Conservation (phyloP, 2,888 invertebrate genomes). For the Halocaridina rubra region DNA sequence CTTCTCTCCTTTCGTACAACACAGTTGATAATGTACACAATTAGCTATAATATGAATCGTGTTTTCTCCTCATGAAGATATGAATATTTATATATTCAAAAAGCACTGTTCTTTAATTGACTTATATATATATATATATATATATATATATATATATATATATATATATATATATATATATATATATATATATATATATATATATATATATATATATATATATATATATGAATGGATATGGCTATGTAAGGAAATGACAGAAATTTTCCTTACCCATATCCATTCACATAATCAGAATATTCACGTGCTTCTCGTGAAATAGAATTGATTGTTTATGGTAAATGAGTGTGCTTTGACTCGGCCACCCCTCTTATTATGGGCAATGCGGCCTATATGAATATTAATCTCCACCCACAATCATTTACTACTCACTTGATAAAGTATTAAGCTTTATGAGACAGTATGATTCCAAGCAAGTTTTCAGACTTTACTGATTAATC, state of each 20-base stretch:
- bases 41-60: not conserved
- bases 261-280: too few species aligned
- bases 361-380: not conserved
- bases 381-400: not conserved
- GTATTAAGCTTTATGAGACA: constrained; percentile 29
- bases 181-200: constrained; percentile 13
- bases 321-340: not conserved
- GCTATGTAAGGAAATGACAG: too few species aligned
- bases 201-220: constrained; percentile 11
- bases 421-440: not conserved
- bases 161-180: not conserved
- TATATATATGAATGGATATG: constrained; percentile 5
- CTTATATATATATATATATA: not conserved
- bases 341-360: too few species aligned
- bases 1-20: constrained; percentile 97
- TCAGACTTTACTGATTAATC: too few species aligned
- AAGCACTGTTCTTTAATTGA: not conserved
- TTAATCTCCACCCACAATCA: not conserved
- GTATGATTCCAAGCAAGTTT: too few species aligned
- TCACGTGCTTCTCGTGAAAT: too few species aligned
- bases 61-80: not conserved
- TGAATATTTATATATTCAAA: not conserved
- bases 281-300: too few species aligned
- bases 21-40: constrained; percentile 69
- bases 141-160: not conserved